Percentiles rank a stretch among this genome's conserved stretches.
phyloP scores from a whole-genome alignment of 2,113 vertebrate species.

The Pelusios castaneus region DNA sequence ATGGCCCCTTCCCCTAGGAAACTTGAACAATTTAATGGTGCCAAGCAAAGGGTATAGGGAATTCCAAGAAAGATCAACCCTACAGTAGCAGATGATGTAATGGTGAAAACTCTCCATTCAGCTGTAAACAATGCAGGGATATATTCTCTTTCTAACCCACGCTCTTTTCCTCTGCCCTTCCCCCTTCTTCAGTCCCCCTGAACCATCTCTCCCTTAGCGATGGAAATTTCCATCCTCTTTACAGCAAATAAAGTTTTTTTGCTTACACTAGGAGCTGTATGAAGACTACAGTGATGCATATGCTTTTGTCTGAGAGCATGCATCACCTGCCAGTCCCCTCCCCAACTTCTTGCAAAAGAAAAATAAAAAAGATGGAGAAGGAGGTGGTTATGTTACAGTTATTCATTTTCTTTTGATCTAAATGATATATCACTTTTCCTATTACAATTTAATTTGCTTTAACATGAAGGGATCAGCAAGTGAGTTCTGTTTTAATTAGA shows the following conservation, averaged over 20 bases:
- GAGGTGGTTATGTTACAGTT: slow-evolving; percentile 38
- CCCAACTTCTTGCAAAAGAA: background rate
- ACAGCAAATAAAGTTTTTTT: background rate
- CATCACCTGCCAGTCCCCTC: background rate
- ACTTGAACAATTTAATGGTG: slow-evolving; percentile 14
- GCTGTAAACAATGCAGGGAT: background rate
- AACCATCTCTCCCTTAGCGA: background rate
- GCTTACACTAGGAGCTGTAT: background rate
- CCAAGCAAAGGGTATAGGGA: background rate
- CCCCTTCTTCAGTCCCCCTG: background rate
- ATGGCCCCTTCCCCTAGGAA: slow-evolving; percentile 20
- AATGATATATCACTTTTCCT: slow-evolving; percentile 70
- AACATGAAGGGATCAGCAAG: slow-evolving; percentile 70
- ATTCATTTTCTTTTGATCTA: slow-evolving; percentile 70
- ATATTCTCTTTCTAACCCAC: background rate
- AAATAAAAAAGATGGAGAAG: background rate
- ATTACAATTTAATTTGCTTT: slow-evolving; percentile 74
- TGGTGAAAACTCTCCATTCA: background rate
- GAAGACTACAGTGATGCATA: background rate
- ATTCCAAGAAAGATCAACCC: background rate
- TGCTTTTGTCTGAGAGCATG: slow-evolving; percentile 30
- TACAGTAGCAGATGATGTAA: background rate
- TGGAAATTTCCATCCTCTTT: background rate
- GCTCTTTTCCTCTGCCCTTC: background rate
- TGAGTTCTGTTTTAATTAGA: slow-evolving; percentile 75